phyloP scores from a whole-genome alignment of 2,113 vertebrate genomes.

The Nesogale talazaci region DNA sequence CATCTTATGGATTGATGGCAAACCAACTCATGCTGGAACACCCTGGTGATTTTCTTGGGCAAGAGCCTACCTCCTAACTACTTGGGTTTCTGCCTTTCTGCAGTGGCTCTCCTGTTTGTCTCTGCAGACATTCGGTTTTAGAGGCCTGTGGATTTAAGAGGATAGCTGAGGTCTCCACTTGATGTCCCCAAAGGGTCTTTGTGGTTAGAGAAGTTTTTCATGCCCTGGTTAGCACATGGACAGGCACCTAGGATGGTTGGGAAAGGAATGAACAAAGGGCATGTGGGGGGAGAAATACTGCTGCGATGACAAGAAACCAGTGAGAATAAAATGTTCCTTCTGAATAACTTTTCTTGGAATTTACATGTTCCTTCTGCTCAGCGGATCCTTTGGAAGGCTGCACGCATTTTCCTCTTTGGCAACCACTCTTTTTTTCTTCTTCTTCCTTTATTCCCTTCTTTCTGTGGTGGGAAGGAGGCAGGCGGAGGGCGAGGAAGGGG shows the following conservation, averaged over 20 bases:
- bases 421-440: not conserved
- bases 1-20: constrained; percentile 79
- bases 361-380: constrained; percentile 63
- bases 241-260: constrained; percentile 72
- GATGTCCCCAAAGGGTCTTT: constrained; percentile 73
- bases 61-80: constrained; percentile 72
- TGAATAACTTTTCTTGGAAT: constrained; percentile 78
- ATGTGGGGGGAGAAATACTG: constrained; percentile 57
- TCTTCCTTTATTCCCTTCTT: not conserved
- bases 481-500: no score
- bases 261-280: constrained; percentile 65
- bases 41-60: constrained; percentile 76
- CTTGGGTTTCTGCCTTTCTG: constrained; percentile 71
- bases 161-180: constrained; percentile 72
- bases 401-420: constrained; percentile 52
- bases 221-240: constrained; percentile 72
- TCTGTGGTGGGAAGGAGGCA: not conserved
- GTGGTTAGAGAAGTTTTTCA: constrained; percentile 75
- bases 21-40: constrained; percentile 76
- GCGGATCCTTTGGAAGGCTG: constrained; percentile 66
- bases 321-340: constrained; percentile 77
- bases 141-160: constrained; percentile 73
- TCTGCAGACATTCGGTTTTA: constrained; percentile 73
- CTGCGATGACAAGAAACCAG: constrained; percentile 61
- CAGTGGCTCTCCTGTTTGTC: constrained; percentile 69